These are phyloP conservation scores for Sinocyclocheilus grahami DNA, from an alignment of 2,113 vertebrate genomes.

Conservation along the genomic window DNA sequence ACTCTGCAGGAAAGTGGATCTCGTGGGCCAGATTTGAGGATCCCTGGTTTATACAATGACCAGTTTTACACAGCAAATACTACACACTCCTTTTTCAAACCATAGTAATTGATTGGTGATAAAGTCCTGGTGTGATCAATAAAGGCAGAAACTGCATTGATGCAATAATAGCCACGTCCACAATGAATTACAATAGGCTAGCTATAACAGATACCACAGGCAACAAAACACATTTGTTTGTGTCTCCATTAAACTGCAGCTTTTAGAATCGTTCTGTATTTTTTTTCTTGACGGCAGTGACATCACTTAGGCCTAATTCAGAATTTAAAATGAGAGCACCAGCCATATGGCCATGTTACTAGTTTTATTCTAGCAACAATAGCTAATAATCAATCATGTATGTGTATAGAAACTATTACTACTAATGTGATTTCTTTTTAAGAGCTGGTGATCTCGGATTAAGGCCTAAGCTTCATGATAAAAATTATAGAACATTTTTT, in stretches of 20 bases:
- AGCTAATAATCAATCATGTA: background rate
- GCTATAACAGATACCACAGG: too few relatives aligned
- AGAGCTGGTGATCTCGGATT: background rate
- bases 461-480: background rate
- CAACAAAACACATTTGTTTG: too few relatives aligned
- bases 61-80: background rate
- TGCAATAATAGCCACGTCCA: background rate
- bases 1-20: too few relatives aligned
- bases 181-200: background rate
- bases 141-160: background rate
- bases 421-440: background rate
- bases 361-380: background rate
- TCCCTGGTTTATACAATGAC: background rate
- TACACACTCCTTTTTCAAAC: background rate
- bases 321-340: too few relatives aligned
- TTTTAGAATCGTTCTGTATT: too few relatives aligned
- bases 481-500: background rate
- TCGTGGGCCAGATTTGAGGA: too few relatives aligned
- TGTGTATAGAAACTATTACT: background rate
- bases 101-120: background rate
- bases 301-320: too few relatives aligned
- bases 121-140: conserved; percentile 18
- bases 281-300: background rate
- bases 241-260: too few relatives aligned
- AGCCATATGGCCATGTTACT: background rate